phyloP scores from a whole-genome alignment of 2,113 vertebrate species.

The Aleadryas rufinucha region DNA sequence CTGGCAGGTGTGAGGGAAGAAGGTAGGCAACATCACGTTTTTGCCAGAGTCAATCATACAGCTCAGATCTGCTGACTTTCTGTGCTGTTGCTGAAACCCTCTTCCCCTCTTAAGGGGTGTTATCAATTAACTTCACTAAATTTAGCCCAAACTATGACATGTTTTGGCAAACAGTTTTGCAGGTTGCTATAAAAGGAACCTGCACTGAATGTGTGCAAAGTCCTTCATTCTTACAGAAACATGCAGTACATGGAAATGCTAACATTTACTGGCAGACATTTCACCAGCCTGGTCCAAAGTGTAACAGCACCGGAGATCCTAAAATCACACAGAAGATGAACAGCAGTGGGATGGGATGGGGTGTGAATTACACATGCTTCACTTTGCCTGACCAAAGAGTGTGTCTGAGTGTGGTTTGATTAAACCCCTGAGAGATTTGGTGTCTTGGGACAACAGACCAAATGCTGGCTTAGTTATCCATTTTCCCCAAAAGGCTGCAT shows the following conservation, averaged over 20 bases:
- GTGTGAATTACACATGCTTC: background rate
- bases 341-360: background rate
- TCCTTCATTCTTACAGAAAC: constrained; percentile 21
- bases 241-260: background rate
- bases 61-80: background rate
- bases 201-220: background rate
- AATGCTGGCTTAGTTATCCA: background rate
- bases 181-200: constrained; percentile 3
- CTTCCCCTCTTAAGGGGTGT: background rate
- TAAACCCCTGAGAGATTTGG: background rate
- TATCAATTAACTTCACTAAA: constrained; percentile 2
- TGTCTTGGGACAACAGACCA: background rate
- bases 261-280: constrained; percentile 21
- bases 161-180: background rate
- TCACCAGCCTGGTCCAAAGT: background rate
- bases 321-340: constrained; percentile 1
- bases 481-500: background rate
- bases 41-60: background rate
- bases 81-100: background rate
- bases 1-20: background rate
- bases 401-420: background rate
- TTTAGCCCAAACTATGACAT: background rate
- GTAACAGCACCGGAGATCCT: background rate
- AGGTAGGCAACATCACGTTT: background rate
- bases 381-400: background rate